Base-by-base conservation (phyloP, 92 coral and sea anemone genomes). In the Plumapathes pennacea region DNA sequence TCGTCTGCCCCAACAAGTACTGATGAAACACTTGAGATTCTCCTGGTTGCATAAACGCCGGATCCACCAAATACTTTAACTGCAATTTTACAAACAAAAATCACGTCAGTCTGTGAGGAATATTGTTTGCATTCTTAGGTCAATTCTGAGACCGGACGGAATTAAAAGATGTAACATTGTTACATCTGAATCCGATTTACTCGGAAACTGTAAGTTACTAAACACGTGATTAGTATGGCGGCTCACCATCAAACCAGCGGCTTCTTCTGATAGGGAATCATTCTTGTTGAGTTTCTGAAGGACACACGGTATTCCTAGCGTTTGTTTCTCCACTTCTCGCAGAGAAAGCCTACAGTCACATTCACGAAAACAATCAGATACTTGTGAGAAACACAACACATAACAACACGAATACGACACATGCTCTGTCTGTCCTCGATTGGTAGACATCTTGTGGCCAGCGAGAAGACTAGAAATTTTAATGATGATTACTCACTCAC, bases 21-120 rank as follows among this genome's bases (percentile, higher is more conserved):
- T 85, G 82, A 64, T 83, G 47, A 30, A 94, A 85, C 61, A 89
- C 89, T 29, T 83, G 83, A 53, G 57, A 76, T 66, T 94, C 99
- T 37, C 99, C 94, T n/a, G 85, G 89, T 49, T 94, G 96, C 99
- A 94, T 84, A 53, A 64, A 79, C 0, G 94, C 75, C 29, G 99
- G 99, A 42, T 94, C 99, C 28, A 89, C 71, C 67, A 86, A 49
- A 52, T 84, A 89, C 24, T 88, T 88, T 32, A 89, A 56, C 97
- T 89, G 65, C 36, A n/a, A n/a, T n/a, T n/a, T n/a, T 5, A 0
- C 11, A 0, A 9, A n/a, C 11, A 5, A 17, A 4, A 17, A 40
- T 40, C n/a, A n/a, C 46, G 19, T n/a, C 19, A 5, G 17, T n/a
- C n/a, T n/a, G n/a, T n/a, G n/a, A n/a, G n/a, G n/a, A n/a, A n/a